A percentile compares a stretch with the other conserved stretches of the same genome.
phyloP scores from a whole-genome alignment of 37 sponge, comb jelly and placozoan species.

The Geodia barretti region DNA sequence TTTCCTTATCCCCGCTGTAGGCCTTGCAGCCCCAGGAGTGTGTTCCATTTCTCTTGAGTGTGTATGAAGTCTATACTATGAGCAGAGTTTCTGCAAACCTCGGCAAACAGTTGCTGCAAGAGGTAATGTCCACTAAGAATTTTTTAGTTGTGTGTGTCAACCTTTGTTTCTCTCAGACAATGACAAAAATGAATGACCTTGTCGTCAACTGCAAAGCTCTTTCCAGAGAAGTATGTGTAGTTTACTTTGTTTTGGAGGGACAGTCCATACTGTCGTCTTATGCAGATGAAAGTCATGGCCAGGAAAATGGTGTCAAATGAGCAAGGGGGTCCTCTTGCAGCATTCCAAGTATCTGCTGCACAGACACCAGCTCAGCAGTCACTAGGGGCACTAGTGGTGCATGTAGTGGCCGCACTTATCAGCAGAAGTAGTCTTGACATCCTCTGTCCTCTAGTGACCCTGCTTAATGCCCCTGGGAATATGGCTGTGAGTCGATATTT shows the following conservation, averaged over 20 bases:
- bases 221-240: background rate
- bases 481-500: background rate
- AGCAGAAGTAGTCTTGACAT: slow-evolving; percentile 13
- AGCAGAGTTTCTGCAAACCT: background rate
- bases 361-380: slow-evolving; percentile 11
- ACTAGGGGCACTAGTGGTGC: slow-evolving; percentile 51
- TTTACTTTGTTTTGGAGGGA: background rate
- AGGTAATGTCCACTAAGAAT: too few species aligned
- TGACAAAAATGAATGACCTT: slow-evolving; percentile 11
- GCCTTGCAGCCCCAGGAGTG: background rate
- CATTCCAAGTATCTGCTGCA: slow-evolving; percentile 3
- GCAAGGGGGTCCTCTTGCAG: slow-evolving; percentile 48
- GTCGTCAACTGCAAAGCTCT: slow-evolving; percentile 2
- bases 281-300: slow-evolving; percentile 34
- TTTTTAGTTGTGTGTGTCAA: too few species aligned
- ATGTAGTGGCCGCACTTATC: slow-evolving; percentile 30
- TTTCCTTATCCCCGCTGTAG: background rate
- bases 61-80: background rate
- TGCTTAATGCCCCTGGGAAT: slow-evolving; percentile 45
- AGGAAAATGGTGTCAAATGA: slow-evolving; percentile 37
- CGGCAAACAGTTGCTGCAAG: slow-evolving; percentile 10
- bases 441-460: slow-evolving; percentile 45
- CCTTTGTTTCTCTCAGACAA: too few species aligned
- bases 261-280: background rate
- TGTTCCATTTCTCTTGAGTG: background rate